Conservation (phyloP, 1,140 invertebrate genomes). For the Macrosteles quadrilineatus region DNA sequence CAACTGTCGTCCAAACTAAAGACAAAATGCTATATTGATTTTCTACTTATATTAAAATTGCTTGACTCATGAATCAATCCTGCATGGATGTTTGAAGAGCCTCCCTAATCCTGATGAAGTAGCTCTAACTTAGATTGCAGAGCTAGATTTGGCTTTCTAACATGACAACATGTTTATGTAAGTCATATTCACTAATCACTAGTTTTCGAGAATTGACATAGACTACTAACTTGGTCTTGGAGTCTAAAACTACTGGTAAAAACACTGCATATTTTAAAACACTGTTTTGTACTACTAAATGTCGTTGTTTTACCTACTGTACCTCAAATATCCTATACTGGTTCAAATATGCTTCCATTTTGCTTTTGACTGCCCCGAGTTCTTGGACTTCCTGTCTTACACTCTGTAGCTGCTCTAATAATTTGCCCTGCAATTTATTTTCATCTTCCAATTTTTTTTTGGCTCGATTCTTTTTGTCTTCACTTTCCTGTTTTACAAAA, state of each 20-base stretch:
- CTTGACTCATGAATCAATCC: too few relatives aligned
- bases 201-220: neutral
- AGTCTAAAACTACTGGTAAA: too few relatives aligned
- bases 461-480: slow-evolving; percentile 10
- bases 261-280: neutral
- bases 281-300: neutral
- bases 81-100: too few relatives aligned
- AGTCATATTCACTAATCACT: neutral
- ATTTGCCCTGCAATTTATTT: slow-evolving; percentile 1
- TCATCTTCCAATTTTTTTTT: slow-evolving; percentile 12
- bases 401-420: neutral
- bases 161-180: neutral
- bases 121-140: too few relatives aligned
- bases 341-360: slow-evolving; percentile 5
- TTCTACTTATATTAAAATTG: too few relatives aligned
- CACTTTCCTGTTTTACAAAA: neutral
- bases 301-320: neutral
- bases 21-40: too few relatives aligned
- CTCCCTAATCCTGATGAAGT: too few relatives aligned
- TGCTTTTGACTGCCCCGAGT: neutral
- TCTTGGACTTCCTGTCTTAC: neutral
- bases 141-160: neutral
- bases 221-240: neutral
- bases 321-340: neutral
- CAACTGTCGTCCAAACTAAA: too few relatives aligned